phyloP scores from a whole-genome alignment of 2,888 invertebrate species.

The Frankliniella fusca region DNA sequence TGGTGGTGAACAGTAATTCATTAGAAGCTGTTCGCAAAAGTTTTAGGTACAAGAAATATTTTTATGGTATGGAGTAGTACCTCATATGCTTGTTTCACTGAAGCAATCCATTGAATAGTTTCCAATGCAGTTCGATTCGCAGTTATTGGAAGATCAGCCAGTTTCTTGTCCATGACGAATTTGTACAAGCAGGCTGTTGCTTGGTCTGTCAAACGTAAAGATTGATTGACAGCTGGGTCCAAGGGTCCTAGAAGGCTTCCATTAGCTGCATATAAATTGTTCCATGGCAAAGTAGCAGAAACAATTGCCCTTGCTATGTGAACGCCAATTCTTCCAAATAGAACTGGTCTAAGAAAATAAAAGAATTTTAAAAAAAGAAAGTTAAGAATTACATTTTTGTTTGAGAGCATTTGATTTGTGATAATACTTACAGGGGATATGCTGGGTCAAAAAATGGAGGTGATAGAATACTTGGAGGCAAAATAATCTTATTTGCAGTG shows the following conservation, averaged over 20 bases:
- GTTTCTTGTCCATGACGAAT: slow-evolving; percentile 41
- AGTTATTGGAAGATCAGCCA: slow-evolving; percentile 38
- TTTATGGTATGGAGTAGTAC: slow-evolving; percentile 37
- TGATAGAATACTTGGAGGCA: slow-evolving; percentile 49
- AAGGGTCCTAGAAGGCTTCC: slow-evolving; percentile 47
- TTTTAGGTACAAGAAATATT: background rate
- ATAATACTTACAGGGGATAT: slow-evolving; percentile 48
- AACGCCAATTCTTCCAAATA: slow-evolving; percentile 52
- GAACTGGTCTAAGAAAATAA: slow-evolving; percentile 47
- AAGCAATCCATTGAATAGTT: slow-evolving; percentile 44
- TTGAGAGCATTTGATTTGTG: background rate
- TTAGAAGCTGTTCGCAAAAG: background rate
- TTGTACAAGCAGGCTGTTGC: slow-evolving; percentile 41
- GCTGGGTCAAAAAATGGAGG: slow-evolving; percentile 48
- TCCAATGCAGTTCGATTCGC: slow-evolving; percentile 45
- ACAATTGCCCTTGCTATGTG: slow-evolving; percentile 51
- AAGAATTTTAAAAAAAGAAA: slow-evolving; percentile 8
- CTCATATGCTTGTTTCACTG: slow-evolving; percentile 46
- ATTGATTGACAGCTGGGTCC: slow-evolving; percentile 47
- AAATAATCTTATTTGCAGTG: slow-evolving; percentile 49
- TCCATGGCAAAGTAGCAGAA: slow-evolving; percentile 49
- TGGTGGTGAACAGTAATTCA: slow-evolving; percentile 38
- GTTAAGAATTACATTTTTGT: background rate
- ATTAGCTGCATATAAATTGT: slow-evolving; percentile 45
- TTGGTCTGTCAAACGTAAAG: slow-evolving; percentile 40